Base-by-base conservation (phyloP, 2,888 invertebrate genomes). In the Torymus texanus region DNA sequence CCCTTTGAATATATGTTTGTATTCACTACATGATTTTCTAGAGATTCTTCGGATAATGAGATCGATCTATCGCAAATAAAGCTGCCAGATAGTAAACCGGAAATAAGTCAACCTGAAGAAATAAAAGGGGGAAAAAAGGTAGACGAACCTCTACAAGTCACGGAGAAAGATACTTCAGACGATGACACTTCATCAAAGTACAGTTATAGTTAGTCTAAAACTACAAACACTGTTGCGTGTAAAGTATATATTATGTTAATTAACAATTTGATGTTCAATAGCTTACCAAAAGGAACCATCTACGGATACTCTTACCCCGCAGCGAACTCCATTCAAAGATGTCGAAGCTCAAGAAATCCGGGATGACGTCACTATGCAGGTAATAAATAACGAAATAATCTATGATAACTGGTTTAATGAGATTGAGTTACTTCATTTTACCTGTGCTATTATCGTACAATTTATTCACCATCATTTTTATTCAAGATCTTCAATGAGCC, bases 331-430 rank as follows among this genome's bases (percentile, higher is more conserved):
- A 8, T 86, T 86, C 71, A 87, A 80, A 83, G 89, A 89, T 59
- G 65, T 89, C 51, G 89, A 89, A 78, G 88, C 88, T 2, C 89
- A 88, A 67, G 86, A 81, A 77, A 77, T 85, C 16, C 83, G 86
- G 29, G 89, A 89, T 81, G 89, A 90, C 65, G 89, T 88, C 0
- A 88, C 89, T 4, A 88, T 88, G 66, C 89, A 88, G 83, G 89
- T 89, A 82, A 29, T 41, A 41, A 41, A 8, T 41, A 41, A 21
- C 21, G 1, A 61, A 50, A 24, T 12, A 18, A 16, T 24, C 8
- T 41, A 41, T 41, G 5, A 41, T 41, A 41, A 5, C 8, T 41
- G 41, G 8, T 41, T 41, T 8, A 8, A 0, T 8, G 41, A 41
- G 10, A 8, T 41, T 0, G 41, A 1, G 5, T 41, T 41, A 41